Base-by-base conservation (phyloP, 2,888 invertebrate genomes). In the Drosophila pseudotakahashii region DNA sequence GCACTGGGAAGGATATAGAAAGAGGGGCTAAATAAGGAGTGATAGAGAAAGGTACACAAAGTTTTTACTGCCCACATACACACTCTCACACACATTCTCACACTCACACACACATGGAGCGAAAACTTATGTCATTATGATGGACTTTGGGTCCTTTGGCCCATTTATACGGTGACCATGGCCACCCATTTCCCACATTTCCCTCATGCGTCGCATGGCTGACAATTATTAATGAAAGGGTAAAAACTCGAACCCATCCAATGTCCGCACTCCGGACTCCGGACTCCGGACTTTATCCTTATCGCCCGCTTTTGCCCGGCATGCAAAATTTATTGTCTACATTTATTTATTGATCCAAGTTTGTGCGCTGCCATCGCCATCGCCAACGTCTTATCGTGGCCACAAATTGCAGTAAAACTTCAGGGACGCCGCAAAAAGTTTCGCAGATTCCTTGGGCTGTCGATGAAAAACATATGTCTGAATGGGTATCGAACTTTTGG, bases 41-140 rank as follows among this genome's bases (percentile, higher is more conserved):
- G 16, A 30, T 19, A 11, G 44, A 37, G 53, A 47, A 48, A 53
- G 59, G 41, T 51, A 30, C 70, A 70, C 44, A 83, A 71, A 75
- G 70, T 67, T 77, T 66, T 47, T 63, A 63, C 48, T 52, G 26
- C 47, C 30, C 70, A 66, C 69, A 66, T 47, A 64, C 55, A 63
- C 14, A 48, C 32, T 39, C 10, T 14, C 19, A 23, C 32, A 41
- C 30, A 23, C 67, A 66, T 66, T 58, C 50, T 57, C 55, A 61
- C 14, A 39, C 36, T 6, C 11, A 34, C n/a, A 14, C 14, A 39
- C 13, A 16, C 23, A 39, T 13, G 36, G 4, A 39, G 48, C 37
- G 9, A 16, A 74, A 78, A 73, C 76, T 81, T 73, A 68, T 85
- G 76, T 75, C 88, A 81, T 85, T 81, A 76, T 76, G 79, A 70